Evolutionary conservation across 1,140 invertebrate genomes (phyloP).

Genomic region (Pseudachorutes palmiensis): DNA sequence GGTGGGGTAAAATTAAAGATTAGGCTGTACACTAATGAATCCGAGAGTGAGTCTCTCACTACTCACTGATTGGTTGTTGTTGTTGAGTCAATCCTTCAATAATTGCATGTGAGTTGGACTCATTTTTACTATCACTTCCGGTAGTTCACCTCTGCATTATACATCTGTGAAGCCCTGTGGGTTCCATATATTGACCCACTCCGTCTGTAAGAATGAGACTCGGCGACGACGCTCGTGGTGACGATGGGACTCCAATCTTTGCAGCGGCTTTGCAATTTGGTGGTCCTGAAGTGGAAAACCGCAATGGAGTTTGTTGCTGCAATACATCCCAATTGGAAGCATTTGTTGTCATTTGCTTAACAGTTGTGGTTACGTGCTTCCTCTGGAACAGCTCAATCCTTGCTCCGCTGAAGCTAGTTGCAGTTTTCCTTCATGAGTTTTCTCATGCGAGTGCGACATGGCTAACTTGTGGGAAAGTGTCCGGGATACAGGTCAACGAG

Average conservation of each 20-base stretch:
- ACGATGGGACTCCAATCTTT: too few relatives aligned
- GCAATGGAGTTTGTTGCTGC: constrained; percentile 23
- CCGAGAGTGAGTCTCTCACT: too few relatives aligned
- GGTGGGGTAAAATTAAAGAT: too few relatives aligned
- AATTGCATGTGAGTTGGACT: too few relatives aligned
- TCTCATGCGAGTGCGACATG: constrained; percentile 31
- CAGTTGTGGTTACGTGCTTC: constrained; percentile 18
- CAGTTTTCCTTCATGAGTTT: constrained; percentile 34
- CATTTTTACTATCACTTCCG: too few relatives aligned
- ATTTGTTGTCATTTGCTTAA: constrained; percentile 24
- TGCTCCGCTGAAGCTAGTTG: constrained; percentile 29
- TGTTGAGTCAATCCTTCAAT: too few relatives aligned
- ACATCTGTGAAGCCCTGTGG: too few relatives aligned
- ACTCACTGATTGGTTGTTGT: too few relatives aligned
- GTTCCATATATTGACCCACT: too few relatives aligned
- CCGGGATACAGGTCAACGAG: constrained; percentile 28
- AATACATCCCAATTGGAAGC: constrained; percentile 25
- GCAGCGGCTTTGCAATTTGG: neutral
- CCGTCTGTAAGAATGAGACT: neutral
- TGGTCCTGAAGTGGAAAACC: neutral
- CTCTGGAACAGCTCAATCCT: constrained; percentile 20
- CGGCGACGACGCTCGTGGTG: neutral
- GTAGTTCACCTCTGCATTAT: too few relatives aligned
- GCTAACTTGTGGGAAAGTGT: constrained; percentile 32
- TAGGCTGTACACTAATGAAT: too few relatives aligned